phyloP scores from a whole-genome alignment of 2,797 vertebrate genomes.

The Peromyscus nudipes region DNA sequence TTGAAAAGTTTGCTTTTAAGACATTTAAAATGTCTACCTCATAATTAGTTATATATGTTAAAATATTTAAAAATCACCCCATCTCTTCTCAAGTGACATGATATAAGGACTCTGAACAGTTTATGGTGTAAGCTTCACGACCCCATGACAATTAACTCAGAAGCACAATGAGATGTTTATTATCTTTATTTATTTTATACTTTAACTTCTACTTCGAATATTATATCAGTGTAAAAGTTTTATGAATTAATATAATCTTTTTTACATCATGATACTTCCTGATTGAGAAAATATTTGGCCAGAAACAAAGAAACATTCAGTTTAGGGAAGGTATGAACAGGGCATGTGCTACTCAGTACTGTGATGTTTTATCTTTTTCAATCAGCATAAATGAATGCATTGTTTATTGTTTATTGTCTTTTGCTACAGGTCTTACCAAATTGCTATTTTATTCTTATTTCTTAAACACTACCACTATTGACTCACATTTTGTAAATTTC shows the following conservation, averaged over 20 bases:
- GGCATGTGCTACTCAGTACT: not conserved
- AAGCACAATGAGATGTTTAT: not conserved
- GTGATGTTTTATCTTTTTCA: not conserved
- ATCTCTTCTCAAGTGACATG: constrained; percentile 48
- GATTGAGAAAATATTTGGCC: constrained; percentile 11
- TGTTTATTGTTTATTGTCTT: not conserved
- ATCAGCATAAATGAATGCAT: not conserved
- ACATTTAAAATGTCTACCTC: constrained; percentile 8
- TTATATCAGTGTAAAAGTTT: not conserved
- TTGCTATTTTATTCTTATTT: constrained; percentile 34
- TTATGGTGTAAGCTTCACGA: constrained; percentile 10
- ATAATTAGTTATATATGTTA: constrained; percentile 58
- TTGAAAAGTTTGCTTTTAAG: not conserved
- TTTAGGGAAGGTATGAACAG: not conserved
- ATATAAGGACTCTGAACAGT: constrained; percentile 42
- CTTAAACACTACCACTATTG: not conserved
- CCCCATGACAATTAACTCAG: constrained; percentile 11
- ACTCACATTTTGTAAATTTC: constrained; percentile 45
- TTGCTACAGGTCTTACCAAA: not conserved
- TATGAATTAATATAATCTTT: constrained; percentile 47
- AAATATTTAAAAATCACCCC: constrained; percentile 47
- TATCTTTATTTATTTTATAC: constrained; percentile 10
- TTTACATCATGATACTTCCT: constrained; percentile 26
- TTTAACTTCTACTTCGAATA: constrained; percentile 49
- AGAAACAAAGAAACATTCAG: not conserved